Evolutionary conservation across 2,797 vertebrate species (phyloP).

Genomic region (Esox masquinongy): DNA sequence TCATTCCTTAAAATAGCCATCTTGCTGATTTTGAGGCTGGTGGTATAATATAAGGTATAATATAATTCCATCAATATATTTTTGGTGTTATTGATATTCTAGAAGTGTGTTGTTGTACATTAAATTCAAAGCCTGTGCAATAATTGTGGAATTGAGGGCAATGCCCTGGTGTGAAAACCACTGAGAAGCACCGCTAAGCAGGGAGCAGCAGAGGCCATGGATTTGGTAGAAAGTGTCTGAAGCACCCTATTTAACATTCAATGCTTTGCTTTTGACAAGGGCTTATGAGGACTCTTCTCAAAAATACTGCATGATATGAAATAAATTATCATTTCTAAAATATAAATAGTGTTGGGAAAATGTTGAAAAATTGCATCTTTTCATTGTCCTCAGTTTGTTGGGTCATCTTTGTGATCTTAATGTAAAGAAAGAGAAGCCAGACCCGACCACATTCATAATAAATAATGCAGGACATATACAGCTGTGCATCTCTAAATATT

Average conservation of each 20-base stretch:
- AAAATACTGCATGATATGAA: slow-evolving; percentile 27
- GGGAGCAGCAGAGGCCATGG: slow-evolving; percentile 37
- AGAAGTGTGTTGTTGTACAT: background rate
- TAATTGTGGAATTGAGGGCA: slow-evolving; percentile 28
- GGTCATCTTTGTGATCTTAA: slow-evolving; percentile 27
- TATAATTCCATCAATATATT: no score
- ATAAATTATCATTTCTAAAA: background rate
- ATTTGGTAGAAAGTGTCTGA: slow-evolving; percentile 33
- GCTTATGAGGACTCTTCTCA: background rate
- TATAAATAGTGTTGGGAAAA: slow-evolving; percentile 32
- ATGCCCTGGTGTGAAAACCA: slow-evolving; percentile 22
- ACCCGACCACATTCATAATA: slow-evolving; percentile 53
- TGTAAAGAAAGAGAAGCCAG: slow-evolving; percentile 15
- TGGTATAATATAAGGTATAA: background rate
- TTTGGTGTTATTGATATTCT: background rate
- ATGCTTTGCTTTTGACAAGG: background rate
- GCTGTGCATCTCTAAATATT: slow-evolving; percentile 43
- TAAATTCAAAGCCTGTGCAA: slow-evolving; percentile 8
- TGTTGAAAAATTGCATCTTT: background rate
- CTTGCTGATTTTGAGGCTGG: background rate
- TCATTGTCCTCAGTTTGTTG: slow-evolving; percentile 28
- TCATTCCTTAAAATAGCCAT: background rate
- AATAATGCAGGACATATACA: slow-evolving; percentile 21
- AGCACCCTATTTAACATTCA: background rate
- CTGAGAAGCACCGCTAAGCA: slow-evolving; percentile 41